Percentiles rank a stretch among this genome's conserved stretches.
phyloP scores from a whole-genome alignment of 2,888 invertebrate genomes.

The Drosophila incognita region DNA sequence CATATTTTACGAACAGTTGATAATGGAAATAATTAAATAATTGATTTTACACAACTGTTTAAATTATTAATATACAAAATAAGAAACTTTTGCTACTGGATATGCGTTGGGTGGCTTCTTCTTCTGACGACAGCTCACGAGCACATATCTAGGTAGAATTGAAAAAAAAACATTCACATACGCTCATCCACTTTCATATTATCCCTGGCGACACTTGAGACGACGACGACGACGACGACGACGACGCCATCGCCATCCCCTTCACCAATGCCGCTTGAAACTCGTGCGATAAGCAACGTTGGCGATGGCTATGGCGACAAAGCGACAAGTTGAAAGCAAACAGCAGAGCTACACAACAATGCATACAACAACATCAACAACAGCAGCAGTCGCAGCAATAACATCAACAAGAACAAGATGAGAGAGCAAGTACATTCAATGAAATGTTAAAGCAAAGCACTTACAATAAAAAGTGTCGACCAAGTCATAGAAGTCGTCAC shows the following conservation, averaged over 20 bases:
- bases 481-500: slow-evolving; percentile 50
- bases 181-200: slow-evolving; percentile 25
- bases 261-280: slow-evolving; percentile 44
- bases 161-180: not conserved
- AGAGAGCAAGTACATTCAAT: slow-evolving; percentile 42
- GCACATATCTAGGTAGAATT: slow-evolving; percentile 17
- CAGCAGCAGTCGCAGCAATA: slow-evolving; percentile 7
- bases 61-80: not conserved
- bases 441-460: slow-evolving; percentile 62
- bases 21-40: not conserved
- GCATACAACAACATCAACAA: slow-evolving; percentile 35
- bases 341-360: slow-evolving; percentile 52
- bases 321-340: slow-evolving; percentile 61
- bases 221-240: slow-evolving; percentile 19
- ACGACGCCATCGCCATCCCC: slow-evolving; percentile 3
- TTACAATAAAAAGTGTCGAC: slow-evolving; percentile 65
- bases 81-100: not conserved
- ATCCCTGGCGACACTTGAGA: slow-evolving; percentile 58
- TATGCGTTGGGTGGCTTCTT: not conserved
- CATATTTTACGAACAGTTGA: not conserved
- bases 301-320: slow-evolving; percentile 27
- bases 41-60: not conserved
- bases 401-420: slow-evolving; percentile 5
- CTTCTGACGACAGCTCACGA: slow-evolving; percentile 18
- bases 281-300: slow-evolving; percentile 49